Conservation (phyloP, 2,888 invertebrate species). For the Acrobasis suavella region DNA sequence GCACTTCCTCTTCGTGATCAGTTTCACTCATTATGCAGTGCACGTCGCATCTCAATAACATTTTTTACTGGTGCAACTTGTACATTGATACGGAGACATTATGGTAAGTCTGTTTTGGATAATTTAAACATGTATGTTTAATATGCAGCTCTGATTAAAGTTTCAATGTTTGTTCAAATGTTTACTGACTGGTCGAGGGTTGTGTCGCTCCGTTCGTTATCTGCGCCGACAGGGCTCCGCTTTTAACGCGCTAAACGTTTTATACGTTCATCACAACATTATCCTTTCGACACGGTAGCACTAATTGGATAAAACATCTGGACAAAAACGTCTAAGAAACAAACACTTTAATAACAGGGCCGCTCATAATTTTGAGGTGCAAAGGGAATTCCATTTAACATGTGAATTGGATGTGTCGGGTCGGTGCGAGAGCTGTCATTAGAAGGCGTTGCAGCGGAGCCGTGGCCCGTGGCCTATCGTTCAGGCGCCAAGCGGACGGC, state of each 20-base stretch:
- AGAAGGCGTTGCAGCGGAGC: conserved; percentile 49
- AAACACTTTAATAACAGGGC: conserved; percentile 76
- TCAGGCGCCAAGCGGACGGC: conserved; percentile 37
- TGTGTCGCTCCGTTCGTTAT: conserved; percentile 42
- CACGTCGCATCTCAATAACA: conserved; percentile 37
- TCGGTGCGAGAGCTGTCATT: conserved; percentile 68
- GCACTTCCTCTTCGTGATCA: conserved; percentile 51
- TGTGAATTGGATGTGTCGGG: conserved; percentile 79
- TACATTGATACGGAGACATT: conserved; percentile 15
- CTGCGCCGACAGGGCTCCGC: conserved; percentile 64
- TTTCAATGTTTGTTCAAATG: conserved; percentile 1
- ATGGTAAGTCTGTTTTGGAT: not conserved
- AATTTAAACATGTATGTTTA: not conserved
- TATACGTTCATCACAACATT: conserved; percentile 74
- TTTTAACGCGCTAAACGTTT: conserved; percentile 75
- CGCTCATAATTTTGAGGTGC: conserved; percentile 72
- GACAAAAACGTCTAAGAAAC: conserved; percentile 76
- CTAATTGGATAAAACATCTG: conserved; percentile 79
- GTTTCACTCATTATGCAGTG: conserved; percentile 46
- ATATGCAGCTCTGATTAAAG: too few relatives aligned
- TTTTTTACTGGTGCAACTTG: conserved; percentile 18
- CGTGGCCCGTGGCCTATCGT: conserved; percentile 23
- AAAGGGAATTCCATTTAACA: conserved; percentile 80
- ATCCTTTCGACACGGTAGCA: conserved; percentile 83
- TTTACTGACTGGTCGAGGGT: conserved; percentile 24